Conservation (phyloP, 2,888 invertebrate species). For the Malacosoma neustria region DNA sequence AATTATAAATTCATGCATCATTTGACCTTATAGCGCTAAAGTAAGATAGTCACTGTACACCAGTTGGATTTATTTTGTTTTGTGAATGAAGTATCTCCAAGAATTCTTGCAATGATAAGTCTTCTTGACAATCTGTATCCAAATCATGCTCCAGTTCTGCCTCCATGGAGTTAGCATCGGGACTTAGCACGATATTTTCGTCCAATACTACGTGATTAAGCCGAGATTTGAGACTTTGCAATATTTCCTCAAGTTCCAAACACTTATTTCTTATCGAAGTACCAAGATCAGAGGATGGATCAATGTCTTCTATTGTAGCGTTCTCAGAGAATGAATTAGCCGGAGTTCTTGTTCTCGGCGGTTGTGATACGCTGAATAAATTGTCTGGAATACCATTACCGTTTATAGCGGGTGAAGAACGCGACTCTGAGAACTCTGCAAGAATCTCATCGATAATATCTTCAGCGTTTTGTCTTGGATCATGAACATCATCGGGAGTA, state of each 20-base stretch:
- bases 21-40: conserved; percentile 25
- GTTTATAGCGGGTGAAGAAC: conserved; percentile 45
- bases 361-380: conserved; percentile 57
- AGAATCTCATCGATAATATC: conserved; percentile 67
- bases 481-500: conserved; percentile 55
- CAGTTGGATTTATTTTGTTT: conserved; percentile 52
- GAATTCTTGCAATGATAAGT: conserved; percentile 66
- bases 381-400: conserved; percentile 52
- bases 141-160: conserved; percentile 66
- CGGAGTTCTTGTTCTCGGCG: conserved; percentile 60
- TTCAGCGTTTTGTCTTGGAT: conserved; percentile 63
- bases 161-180: conserved; percentile 64
- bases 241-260: conserved; percentile 65
- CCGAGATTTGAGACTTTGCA: conserved; percentile 64
- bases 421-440: conserved; percentile 60
- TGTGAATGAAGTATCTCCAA: conserved; percentile 64
- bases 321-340: conserved; percentile 63
- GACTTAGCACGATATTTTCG: conserved; percentile 66
- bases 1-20: conserved; percentile 56
- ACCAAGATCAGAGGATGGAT: conserved; percentile 64
- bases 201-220: conserved; percentile 67
- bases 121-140: conserved; percentile 69
- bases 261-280: conserved; percentile 68
- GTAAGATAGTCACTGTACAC: conserved; percentile 44
- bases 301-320: conserved; percentile 61